Percentiles rank a stretch among this genome's conserved stretches.
These are phyloP conservation scores for Megalonaias nervosa DNA, from an alignment of 1,140 invertebrate species.

Conservation along the genomic window DNA sequence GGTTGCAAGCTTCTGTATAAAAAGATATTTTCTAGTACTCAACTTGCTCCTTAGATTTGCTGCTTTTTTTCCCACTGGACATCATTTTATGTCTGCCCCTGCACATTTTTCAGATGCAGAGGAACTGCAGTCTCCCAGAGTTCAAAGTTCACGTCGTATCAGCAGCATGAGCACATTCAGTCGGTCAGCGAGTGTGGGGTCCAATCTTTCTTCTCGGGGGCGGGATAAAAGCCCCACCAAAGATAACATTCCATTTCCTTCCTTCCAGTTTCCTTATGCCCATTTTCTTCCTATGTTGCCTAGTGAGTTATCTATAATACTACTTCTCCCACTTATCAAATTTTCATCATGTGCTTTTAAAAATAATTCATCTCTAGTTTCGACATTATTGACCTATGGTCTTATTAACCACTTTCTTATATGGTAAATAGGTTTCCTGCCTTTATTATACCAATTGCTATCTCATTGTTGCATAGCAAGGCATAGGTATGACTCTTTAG, in stretches of 20 bases:
- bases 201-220: conserved; percentile 48
- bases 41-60: too few species aligned
- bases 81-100: not conserved
- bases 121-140: conserved; percentile 45
- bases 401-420: too few species aligned
- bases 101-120: conserved; percentile 25
- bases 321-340: not conserved
- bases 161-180: conserved; percentile 69
- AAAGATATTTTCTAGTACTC: too few species aligned
- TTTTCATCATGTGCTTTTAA: not conserved
- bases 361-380: too few species aligned
- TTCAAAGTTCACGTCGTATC: conserved; percentile 58
- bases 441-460: too few species aligned
- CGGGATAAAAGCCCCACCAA: conserved; percentile 42
- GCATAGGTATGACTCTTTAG: too few species aligned
- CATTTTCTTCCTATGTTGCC: conserved; percentile 49
- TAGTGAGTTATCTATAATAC: conserved; percentile 41
- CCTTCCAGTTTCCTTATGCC: conserved; percentile 46
- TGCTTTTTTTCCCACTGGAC: too few species aligned
- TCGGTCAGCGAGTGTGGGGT: conserved; percentile 64
- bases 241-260: conserved; percentile 41
- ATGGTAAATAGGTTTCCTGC: too few species aligned
- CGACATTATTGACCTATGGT: too few species aligned
- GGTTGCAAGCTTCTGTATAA: too few species aligned
- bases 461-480: too few species aligned